phyloP scores from a whole-genome alignment of 2,113 vertebrate species.

The Xyliphius kryptos region DNA sequence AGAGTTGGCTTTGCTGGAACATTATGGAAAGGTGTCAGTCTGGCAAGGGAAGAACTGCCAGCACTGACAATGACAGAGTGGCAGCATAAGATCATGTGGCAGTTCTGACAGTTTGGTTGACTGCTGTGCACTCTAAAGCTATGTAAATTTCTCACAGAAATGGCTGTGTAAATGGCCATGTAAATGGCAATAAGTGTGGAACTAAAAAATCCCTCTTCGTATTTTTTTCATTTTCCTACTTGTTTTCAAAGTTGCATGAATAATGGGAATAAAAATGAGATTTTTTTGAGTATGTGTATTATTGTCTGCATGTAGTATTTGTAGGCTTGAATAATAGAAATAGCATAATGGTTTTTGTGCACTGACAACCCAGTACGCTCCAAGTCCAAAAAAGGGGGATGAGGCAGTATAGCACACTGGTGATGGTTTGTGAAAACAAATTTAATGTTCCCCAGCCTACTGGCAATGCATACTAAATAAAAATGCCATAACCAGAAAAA shows the following conservation, averaged over 20 bases:
- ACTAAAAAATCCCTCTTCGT: constrained; percentile 16
- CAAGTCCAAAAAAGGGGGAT: too few species aligned
- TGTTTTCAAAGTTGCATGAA: constrained; percentile 17
- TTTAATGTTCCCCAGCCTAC: too few species aligned
- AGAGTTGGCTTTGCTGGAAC: constrained; percentile 29
- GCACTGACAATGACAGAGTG: constrained; percentile 43
- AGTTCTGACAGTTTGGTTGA: constrained; percentile 40
- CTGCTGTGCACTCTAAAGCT: constrained; percentile 26
- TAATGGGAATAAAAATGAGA: constrained; percentile 19
- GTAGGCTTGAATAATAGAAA: too few species aligned
- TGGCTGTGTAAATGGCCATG: constrained; percentile 30
- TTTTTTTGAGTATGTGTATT: not conserved
- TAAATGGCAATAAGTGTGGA: constrained; percentile 18
- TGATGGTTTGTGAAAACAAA: too few species aligned
- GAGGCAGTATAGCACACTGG: too few species aligned
- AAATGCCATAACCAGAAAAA: too few species aligned
- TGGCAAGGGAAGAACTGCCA: constrained; percentile 22
- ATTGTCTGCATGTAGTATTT: too few species aligned
- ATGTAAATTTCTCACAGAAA: constrained; percentile 3
- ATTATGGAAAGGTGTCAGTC: constrained; percentile 45
- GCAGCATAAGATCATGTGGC: constrained; percentile 42
- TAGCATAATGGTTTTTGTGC: too few species aligned
- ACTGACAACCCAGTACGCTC: too few species aligned
- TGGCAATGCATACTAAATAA: too few species aligned
- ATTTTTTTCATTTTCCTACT: not conserved